phyloP scores from a whole-genome alignment of 1,140 invertebrate species.

The Calosoma granatense region DNA sequence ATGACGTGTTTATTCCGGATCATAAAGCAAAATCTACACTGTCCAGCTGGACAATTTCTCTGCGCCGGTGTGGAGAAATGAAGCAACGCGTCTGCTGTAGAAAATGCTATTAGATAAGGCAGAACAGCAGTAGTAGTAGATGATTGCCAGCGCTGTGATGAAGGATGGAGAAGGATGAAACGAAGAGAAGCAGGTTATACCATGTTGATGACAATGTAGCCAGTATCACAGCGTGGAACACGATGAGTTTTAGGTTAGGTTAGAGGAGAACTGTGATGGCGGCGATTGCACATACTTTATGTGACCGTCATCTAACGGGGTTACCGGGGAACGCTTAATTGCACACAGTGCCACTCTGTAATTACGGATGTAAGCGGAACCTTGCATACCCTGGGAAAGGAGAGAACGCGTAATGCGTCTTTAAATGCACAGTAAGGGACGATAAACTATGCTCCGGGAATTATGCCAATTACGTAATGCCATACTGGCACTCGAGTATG shows the following conservation, averaged over 20 bases:
- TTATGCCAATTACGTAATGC: conserved; percentile 1
- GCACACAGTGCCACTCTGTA: background rate
- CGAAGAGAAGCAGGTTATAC: background rate
- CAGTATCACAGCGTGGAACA: background rate
- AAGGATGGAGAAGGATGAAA: too few relatives aligned
- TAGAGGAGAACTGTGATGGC: too few relatives aligned
- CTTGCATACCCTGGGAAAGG: background rate
- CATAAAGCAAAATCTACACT: too few relatives aligned
- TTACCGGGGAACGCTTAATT: background rate
- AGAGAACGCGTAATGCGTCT: background rate
- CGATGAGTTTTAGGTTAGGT: too few relatives aligned
- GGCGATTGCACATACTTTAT: background rate
- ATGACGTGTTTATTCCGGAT: too few relatives aligned
- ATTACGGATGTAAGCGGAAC: conserved; percentile 4
- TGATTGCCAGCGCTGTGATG: too few relatives aligned
- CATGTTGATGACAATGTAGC: background rate
- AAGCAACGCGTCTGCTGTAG: too few relatives aligned
- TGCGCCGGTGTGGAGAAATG: too few relatives aligned
- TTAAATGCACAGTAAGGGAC: background rate
- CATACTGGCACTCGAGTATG: too few relatives aligned
- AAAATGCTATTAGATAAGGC: too few relatives aligned
- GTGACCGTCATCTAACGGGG: background rate
- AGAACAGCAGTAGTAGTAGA: too few relatives aligned
- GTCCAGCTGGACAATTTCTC: too few relatives aligned
- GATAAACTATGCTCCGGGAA: background rate